A percentile compares a stretch with the other conserved stretches of the same genome.
Conservation (phyloP, 2,797 vertebrate genomes). For the Parauchenoglanis punctatus region DNA sequence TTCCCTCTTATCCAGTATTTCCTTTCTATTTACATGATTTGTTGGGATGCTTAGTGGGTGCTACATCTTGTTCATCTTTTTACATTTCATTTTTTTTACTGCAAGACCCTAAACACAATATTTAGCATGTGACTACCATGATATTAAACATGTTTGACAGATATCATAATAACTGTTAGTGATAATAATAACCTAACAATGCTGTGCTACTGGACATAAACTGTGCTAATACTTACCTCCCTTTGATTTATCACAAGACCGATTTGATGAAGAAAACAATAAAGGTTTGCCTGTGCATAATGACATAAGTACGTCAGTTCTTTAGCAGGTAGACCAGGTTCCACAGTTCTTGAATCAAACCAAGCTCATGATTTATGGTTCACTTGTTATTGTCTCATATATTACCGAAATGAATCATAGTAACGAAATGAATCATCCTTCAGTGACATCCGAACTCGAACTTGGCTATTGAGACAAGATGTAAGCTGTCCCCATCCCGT, state of each 20-base stretch:
- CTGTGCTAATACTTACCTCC: not conserved
- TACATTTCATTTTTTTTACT: not conserved
- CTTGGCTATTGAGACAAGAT: constrained; percentile 41
- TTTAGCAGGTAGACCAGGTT: not conserved
- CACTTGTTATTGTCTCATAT: constrained; percentile 13
- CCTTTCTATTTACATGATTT: not conserved
- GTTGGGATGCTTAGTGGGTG: not conserved
- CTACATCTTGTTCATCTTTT: not conserved
- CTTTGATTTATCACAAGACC: not conserved
- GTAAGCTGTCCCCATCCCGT: constrained; percentile 46
- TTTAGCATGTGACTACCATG: not conserved
- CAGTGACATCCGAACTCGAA: not conserved
- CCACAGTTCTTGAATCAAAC: not conserved
- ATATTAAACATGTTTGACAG: not conserved
- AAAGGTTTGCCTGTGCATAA: not conserved
- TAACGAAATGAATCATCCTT: constrained; percentile 25
- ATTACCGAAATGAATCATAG: constrained; percentile 6
- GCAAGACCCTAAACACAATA: no score
- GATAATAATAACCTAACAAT: not conserved
- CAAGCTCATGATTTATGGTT: constrained; percentile 7
- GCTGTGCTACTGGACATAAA: not conserved
- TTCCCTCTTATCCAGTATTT: not conserved
- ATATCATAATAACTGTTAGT: not conserved
- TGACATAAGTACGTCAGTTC: not conserved
- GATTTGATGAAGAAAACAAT: not conserved